Base-by-base conservation (phyloP, 2,888 invertebrate genomes). In the Synergus gifuensis region DNA sequence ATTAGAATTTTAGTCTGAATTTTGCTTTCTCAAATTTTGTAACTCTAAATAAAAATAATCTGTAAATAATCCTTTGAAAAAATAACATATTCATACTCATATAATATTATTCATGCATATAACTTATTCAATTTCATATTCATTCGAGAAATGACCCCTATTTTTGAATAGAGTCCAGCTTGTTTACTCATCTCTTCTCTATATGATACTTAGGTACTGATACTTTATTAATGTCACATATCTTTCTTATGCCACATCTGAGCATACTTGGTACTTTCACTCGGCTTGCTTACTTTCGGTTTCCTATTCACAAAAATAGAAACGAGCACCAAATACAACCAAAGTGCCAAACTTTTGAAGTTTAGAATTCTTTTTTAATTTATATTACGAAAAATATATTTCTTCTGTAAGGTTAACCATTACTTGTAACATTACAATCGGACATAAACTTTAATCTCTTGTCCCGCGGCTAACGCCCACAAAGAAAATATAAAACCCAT, bases 401-500 rank as follows among this genome's bases (percentile, higher is more conserved):
- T 66, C 42, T 66, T 18, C 42, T 44, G 49, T 40, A 79, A 77
- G 82, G 86, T 86, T 86, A 79, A 76, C 82, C 79, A 80, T 81
- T 76, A 79, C 79, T 83, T 81, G 83, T 83, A 84, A 81, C 80
- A 77, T 76, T 79, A 81, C 85, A 77, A 79, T 81, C 82, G 22
- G 58, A 18, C 80, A 62, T 64, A 49, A 76, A 28, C 3, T 82
- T 77, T 78, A 49, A 77, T 67, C 77, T 78, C 79, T 80, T 60
- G 22, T 66, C 64, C n/a, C 36, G 42, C 78, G 80, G 82, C 78
- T 83, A 78, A 83, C 83, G 79, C 87, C 86, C 82, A 84, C 86
- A 82, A 79, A 58, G 78, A 81, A 84, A 77, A 28, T 85, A 81
- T 84, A 80, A 83, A 83, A 80, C 82, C 83, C 87, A 87, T 88